Evolutionary conservation across 2,888 invertebrate genomes (phyloP).

Genomic region (Archaeoteleia sp.): DNA sequence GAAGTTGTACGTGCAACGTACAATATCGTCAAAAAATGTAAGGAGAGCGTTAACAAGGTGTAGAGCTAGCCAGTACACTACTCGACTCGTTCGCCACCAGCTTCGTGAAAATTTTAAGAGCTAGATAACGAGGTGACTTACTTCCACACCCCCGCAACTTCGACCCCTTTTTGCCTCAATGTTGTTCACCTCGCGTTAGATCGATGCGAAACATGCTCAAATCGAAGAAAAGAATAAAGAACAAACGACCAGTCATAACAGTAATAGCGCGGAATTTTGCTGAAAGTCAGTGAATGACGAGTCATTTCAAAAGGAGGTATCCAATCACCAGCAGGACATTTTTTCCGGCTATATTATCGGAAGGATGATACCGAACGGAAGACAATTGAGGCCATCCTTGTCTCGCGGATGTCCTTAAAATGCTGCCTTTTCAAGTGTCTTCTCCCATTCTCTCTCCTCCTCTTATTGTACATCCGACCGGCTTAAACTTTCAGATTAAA

Average conservation of each 20-base stretch:
- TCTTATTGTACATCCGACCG: slow-evolving; percentile 47
- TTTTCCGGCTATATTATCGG: not conserved
- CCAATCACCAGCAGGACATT: slow-evolving; percentile 20
- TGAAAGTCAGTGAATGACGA: too few relatives aligned
- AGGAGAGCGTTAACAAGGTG: slow-evolving; percentile 58
- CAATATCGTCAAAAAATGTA: slow-evolving; percentile 47
- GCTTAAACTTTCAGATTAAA: slow-evolving; percentile 66
- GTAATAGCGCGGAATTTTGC: too few relatives aligned
- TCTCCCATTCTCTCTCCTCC: slow-evolving; percentile 19
- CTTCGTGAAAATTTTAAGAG: slow-evolving; percentile 65
- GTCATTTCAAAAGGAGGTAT: not conserved
- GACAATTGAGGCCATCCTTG: slow-evolving; percentile 23
- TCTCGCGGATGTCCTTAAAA: slow-evolving; percentile 49
- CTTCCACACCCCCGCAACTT: slow-evolving; percentile 33
- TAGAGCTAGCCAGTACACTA: slow-evolving; percentile 37
- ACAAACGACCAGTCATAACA: too few relatives aligned
- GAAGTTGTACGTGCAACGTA: slow-evolving; percentile 14
- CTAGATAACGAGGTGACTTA: slow-evolving; percentile 63
- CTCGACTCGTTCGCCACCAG: slow-evolving; percentile 44
- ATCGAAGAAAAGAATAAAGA: slow-evolving; percentile 10
- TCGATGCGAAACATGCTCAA: slow-evolving; percentile 2
- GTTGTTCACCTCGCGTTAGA: slow-evolving; percentile 22
- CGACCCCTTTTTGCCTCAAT: slow-evolving; percentile 19
- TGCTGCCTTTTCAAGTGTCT: slow-evolving; percentile 54
- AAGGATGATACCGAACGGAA: slow-evolving; percentile 4